A percentile compares a stretch with the other conserved stretches of the same genome.
These are phyloP conservation scores for Calidris pygmaea DNA, from an alignment of 2,113 vertebrate species.

Conservation along the genomic window DNA sequence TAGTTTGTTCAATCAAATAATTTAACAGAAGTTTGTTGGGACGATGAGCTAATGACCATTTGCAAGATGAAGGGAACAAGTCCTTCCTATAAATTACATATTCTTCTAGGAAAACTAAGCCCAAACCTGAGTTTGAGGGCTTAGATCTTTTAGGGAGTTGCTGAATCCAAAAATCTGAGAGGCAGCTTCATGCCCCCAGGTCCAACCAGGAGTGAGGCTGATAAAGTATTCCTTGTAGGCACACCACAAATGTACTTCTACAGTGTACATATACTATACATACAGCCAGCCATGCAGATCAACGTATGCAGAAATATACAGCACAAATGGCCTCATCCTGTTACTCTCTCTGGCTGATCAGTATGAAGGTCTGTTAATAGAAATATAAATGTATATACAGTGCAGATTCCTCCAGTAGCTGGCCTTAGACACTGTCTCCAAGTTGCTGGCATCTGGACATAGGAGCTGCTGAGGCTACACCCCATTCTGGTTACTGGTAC, in stretches of 20 bases:
- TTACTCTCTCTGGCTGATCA: background rate
- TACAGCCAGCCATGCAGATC: background rate
- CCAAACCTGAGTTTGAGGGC: background rate
- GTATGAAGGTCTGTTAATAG: background rate
- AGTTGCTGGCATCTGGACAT: background rate
- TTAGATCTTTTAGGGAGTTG: background rate
- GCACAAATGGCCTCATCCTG: background rate
- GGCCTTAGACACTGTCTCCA: background rate
- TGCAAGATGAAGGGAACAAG: background rate
- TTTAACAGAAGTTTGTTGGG: background rate
- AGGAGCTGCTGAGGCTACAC: background rate
- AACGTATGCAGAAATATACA: background rate
- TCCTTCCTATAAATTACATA: background rate
- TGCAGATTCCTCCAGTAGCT: background rate
- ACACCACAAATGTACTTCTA: background rate
- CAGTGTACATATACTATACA: background rate
- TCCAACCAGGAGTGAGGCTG: background rate
- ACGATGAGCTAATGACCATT: background rate
- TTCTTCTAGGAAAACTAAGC: background rate
- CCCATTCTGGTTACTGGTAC: background rate
- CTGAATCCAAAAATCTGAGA: background rate
- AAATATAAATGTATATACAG: background rate
- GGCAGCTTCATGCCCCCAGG: background rate
- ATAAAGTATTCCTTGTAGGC: background rate
- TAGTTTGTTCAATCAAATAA: background rate